Conservation (phyloP, 2,113 vertebrate species). For the Brachypteracias leptosomus region DNA sequence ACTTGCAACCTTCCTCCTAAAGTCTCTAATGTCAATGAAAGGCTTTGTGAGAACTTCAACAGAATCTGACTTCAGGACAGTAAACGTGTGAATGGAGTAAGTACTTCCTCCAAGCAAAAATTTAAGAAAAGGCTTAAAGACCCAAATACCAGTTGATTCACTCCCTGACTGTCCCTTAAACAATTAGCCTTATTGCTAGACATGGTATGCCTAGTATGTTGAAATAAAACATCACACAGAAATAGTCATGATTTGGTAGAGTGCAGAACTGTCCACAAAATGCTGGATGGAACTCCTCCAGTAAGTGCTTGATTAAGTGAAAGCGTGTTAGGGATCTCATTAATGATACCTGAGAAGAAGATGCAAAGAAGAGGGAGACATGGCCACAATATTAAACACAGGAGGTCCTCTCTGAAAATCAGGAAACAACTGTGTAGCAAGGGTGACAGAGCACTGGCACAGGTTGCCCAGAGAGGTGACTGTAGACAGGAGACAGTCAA, state of each 20-base stretch:
- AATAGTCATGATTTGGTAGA: background rate
- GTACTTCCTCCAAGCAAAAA: background rate
- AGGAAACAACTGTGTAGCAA: background rate
- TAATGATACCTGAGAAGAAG: background rate
- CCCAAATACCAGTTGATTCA: background rate
- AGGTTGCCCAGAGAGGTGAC: background rate
- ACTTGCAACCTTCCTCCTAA: background rate
- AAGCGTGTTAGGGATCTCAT: background rate
- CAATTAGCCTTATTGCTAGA: background rate
- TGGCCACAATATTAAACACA: background rate
- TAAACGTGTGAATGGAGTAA: background rate
- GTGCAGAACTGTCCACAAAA: background rate
- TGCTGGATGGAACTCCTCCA: background rate
- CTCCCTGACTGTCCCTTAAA: background rate
- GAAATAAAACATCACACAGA: background rate
- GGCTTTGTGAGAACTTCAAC: background rate
- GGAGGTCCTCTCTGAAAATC: background rate
- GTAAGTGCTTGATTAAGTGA: background rate
- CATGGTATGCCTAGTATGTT: background rate
- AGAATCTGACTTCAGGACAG: background rate
- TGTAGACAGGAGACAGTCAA: background rate
- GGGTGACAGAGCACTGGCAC: background rate
- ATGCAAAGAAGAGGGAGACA: background rate
- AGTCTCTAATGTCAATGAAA: background rate
- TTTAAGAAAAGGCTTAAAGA: background rate